Conservation (phyloP, 2,113 vertebrate genomes). For the Vidua chalybeata region DNA sequence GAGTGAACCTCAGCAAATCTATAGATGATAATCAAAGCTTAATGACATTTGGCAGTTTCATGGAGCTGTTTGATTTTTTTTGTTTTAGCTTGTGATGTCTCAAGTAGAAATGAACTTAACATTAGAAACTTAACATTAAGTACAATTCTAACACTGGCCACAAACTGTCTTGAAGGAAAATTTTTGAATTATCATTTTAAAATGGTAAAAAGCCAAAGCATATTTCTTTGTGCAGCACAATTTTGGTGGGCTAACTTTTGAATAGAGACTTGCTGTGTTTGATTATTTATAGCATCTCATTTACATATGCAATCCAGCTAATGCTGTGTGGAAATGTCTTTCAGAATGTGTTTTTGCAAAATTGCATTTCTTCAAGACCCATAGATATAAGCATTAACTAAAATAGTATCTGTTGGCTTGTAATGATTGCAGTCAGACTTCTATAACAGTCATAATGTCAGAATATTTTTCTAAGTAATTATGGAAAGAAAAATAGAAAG, state of each 20-base stretch:
- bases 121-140: neutral
- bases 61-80: neutral
- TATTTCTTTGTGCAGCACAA: neutral
- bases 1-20: neutral
- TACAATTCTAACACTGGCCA: neutral
- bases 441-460: neutral
- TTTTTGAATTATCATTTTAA: neutral
- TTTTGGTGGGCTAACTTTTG: neutral
- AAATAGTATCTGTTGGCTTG: neutral
- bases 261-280: neutral
- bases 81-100: neutral
- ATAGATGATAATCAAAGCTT: neutral
- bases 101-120: neutral
- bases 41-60: neutral
- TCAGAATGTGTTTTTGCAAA: neutral
- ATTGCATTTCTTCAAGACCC: neutral
- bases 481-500: neutral
- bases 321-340: neutral
- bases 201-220: neutral
- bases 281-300: neutral
- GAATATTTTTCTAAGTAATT: constrained; percentile 17
- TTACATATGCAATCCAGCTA: neutral
- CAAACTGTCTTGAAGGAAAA: neutral
- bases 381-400: neutral
- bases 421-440: neutral